phyloP scores from a whole-genome alignment of 64 coral and sea anemone genomes.

The Acropora tenuis region DNA sequence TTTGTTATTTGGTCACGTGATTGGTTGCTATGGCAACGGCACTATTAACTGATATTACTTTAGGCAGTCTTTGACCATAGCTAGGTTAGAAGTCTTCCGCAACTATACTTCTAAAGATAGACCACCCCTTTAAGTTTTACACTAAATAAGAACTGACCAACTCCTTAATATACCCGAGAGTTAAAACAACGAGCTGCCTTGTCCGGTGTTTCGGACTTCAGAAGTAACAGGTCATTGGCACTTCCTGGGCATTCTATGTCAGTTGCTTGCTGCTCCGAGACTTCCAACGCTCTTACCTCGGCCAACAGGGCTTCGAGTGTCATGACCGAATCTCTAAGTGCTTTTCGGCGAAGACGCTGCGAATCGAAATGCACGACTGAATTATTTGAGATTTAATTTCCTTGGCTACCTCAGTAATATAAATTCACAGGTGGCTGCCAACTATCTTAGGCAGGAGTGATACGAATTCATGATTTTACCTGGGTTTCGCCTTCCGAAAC shows the following conservation, averaged over 20 bases:
- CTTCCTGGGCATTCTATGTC: conserved; percentile 56
- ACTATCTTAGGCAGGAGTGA: conserved; percentile 43
- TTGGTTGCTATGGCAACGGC: no score
- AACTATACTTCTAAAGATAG: no score
- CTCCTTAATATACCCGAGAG: no score
- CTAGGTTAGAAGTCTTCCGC: no score
- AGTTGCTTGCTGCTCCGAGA: conserved; percentile 45
- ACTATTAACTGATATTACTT: no score
- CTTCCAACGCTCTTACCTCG: conserved; percentile 61
- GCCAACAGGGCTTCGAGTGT: conserved; percentile 55
- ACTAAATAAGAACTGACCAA: no score
- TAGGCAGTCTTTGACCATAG: no score
- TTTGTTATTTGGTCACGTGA: no score
- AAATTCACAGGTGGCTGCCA: conserved; percentile 46
- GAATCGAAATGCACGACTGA: conserved; percentile 40
- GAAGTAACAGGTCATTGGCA: conserved; percentile 44
- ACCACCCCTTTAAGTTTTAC: no score
- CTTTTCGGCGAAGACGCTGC: conserved; percentile 45
- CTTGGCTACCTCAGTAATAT: conserved; percentile 33
- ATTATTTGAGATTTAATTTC: conserved; percentile 64
- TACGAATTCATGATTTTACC: conserved; percentile 53
- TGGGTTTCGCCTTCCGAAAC: conserved; percentile 56
- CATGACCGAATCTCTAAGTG: conserved; percentile 51
- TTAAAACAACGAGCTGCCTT: conserved; percentile 36
- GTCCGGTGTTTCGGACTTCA: conserved; percentile 1